Evolutionary conservation across 2,888 invertebrate species (phyloP).

Genomic region (Melinaea menophilus): DNA sequence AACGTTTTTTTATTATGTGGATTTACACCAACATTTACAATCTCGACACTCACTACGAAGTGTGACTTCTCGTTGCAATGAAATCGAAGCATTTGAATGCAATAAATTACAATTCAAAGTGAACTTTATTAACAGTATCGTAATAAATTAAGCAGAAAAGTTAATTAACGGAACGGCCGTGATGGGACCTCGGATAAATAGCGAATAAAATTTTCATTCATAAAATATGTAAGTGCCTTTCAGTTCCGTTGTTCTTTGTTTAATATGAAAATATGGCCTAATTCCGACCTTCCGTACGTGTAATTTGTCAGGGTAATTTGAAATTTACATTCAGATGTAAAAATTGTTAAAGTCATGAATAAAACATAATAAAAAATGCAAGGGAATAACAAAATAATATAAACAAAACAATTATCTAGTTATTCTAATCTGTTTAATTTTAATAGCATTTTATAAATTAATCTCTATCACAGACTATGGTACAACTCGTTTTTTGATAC

Average conservation of each 20-base stretch:
- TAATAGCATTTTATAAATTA: too few species aligned
- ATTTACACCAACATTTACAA: too few species aligned
- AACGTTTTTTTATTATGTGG: too few species aligned
- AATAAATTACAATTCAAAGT: conserved; percentile 28
- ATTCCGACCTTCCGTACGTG: conserved; percentile 1
- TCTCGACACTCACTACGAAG: too few species aligned
- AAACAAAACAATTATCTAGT: too few species aligned
- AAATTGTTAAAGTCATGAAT: background rate
- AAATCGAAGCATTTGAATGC: conserved; percentile 13
- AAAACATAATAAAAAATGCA: background rate
- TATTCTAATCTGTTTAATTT: too few species aligned
- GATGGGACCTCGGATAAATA: conserved; percentile 23
- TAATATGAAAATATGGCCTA: conserved; percentile 14
- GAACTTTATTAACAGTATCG: conserved; percentile 28
- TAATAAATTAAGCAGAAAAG: conserved; percentile 29
- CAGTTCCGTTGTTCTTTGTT: conserved; percentile 13
- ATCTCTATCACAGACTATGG: too few species aligned
- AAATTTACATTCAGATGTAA: conserved; percentile 8
- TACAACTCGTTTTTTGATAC: too few species aligned
- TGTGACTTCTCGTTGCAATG: background rate
- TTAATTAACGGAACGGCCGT: conserved; percentile 31
- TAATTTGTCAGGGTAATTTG: conserved; percentile 12
- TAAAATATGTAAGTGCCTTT: conserved; percentile 16
- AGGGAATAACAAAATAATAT: too few species aligned
- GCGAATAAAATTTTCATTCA: conserved; percentile 28